Percentiles rank a stretch among this genome's conserved stretches.
phyloP scores from a whole-genome alignment of 1,140 invertebrate species.

The Bombus terrestris region DNA sequence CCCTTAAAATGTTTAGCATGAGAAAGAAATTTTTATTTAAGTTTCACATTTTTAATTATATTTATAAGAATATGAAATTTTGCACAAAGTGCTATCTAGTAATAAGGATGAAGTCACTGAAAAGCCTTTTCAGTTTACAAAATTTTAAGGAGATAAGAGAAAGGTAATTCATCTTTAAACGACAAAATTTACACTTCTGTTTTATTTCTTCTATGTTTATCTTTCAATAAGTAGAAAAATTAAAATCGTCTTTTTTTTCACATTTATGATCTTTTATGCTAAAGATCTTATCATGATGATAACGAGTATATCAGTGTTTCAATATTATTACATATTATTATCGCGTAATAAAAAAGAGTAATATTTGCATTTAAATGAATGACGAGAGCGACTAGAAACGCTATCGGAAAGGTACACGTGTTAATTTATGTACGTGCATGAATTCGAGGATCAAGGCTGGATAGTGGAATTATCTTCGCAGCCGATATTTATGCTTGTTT shows the following conservation, averaged over 20 bases:
- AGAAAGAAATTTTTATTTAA: no score
- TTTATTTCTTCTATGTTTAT: not conserved
- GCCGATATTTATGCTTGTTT: not conserved
- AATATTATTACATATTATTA: not conserved
- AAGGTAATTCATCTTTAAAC: not conserved
- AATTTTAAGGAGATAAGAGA: not conserved
- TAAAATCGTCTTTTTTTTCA: not conserved
- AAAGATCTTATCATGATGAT: not conserved
- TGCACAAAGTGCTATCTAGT: no score
- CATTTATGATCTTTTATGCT: not conserved
- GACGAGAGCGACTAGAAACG: not conserved
- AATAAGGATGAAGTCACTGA: no score
- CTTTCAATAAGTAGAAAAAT: not conserved
- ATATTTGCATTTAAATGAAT: not conserved
- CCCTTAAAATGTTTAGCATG: no score
- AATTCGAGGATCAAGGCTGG: conserved; percentile 10
- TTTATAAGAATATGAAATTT: no score
- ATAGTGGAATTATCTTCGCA: not conserved
- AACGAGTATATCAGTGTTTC: not conserved
- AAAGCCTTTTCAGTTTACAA: not conserved
- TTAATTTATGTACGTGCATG: not conserved
- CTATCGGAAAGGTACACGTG: not conserved
- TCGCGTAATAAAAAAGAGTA: not conserved
- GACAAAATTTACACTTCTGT: not conserved
- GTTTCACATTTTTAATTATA: no score